Evolutionary conservation across 2,888 invertebrate genomes (phyloP).

Genomic region (Mylabris sibirica): DNA sequence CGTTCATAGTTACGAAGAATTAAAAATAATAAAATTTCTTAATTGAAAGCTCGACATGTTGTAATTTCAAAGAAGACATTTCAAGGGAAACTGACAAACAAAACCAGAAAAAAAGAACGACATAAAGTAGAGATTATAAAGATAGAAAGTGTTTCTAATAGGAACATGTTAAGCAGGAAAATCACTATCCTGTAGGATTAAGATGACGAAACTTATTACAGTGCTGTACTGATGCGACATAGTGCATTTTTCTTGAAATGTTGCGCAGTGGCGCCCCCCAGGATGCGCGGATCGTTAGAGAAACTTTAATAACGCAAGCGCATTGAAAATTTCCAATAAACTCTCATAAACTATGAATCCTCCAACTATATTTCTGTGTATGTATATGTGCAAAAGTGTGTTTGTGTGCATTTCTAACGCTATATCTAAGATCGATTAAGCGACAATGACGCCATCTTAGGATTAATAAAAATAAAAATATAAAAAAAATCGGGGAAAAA

Average conservation of each 20-base stretch:
- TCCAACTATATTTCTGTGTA: slow-evolving; percentile 15
- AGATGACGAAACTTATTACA: slow-evolving; percentile 51
- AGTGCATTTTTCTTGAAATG: slow-evolving; percentile 62
- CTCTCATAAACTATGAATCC: slow-evolving; percentile 15
- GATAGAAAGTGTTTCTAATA: neutral
- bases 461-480: slow-evolving; percentile 34
- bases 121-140: neutral
- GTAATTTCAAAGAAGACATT: neutral
- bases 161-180: neutral
- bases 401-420: slow-evolving; percentile 7
- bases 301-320: slow-evolving; percentile 57
- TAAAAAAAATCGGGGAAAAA: slow-evolving; percentile 35
- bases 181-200: slow-evolving; percentile 12
- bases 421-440: slow-evolving; percentile 27
- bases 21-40: slow-evolving; percentile 6
- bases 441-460: slow-evolving; percentile 36
- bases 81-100: neutral
- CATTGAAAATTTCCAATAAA: slow-evolving; percentile 37
- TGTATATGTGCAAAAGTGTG: slow-evolving; percentile 24
- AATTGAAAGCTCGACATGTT: slow-evolving; percentile 13
- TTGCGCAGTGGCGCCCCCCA: slow-evolving; percentile 59
- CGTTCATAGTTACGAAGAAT: neutral
- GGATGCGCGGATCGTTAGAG: slow-evolving; percentile 61
- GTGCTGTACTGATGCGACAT: slow-evolving; percentile 60
- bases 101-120: neutral